Base-by-base conservation (phyloP, 2,888 invertebrate species). In the Calliopum simillimum region DNA sequence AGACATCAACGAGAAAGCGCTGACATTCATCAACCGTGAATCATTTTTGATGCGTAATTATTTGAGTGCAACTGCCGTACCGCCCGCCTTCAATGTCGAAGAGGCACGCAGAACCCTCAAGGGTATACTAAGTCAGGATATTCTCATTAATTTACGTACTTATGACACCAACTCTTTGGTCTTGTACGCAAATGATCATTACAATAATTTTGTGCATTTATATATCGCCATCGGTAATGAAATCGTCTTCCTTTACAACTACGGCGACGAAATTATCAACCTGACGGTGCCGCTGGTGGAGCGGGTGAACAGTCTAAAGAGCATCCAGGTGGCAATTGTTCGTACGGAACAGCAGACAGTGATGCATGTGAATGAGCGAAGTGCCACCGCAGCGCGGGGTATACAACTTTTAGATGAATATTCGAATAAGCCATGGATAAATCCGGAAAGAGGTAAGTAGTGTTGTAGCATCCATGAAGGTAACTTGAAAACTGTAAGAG, bases 121-220 rank as follows among this genome's bases (percentile, higher is more conserved):
- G 84, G 91, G 90, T 77, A 93, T 96, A 85, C 90, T 97, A 79
- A 89, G 89, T 13, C 91, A 94, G 83, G 92, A 93, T 78, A 91
- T 97, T 69, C 88, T 96, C n/a, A 90, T 97, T 82, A 97, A 96
- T 86, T 88, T 98, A 72, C 89, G 97, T 77, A 97, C 97, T 0
- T 95, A 95, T 82, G 94, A 94, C 79, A 88, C 90, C 49, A 90
- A 93, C 76, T 92, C 95, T 0, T 86, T 97, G 77, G 91, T 97
- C 19, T 87, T 97, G 8, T 97, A 97, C 81, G 95, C 96, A 44
- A 95, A 97, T 82, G 97, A 98, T 85, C 93, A 97, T 84, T 88
- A 95, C 71, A 97, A 97, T 83, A 98, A 98, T 85, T 97, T 97
- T 84, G 92, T 96, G 64, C 97, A 97, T 85, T 86, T 97, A 41